Evolutionary conservation across 1,140 invertebrate species (phyloP).

Genomic region (Colletes gigas): DNA sequence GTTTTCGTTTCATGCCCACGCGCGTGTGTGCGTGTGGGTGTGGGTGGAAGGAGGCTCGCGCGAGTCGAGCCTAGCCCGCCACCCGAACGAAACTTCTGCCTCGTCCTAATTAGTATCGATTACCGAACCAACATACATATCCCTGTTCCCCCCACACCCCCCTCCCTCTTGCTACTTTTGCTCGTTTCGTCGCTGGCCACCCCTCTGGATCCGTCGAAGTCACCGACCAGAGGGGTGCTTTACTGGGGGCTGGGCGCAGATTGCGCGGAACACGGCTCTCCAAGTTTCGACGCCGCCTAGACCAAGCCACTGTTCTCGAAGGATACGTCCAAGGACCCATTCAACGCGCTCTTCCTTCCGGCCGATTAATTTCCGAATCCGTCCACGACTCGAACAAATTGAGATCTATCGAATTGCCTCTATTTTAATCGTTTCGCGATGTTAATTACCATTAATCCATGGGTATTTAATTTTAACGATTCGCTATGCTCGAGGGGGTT

Average conservation of each 20-base stretch:
- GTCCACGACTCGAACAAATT: too few relatives aligned
- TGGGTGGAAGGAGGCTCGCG: not conserved
- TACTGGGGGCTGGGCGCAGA: not conserved
- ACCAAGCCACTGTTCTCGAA: not conserved
- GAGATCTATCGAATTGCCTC: too few relatives aligned
- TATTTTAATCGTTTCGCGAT: too few relatives aligned
- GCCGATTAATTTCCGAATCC: too few relatives aligned
- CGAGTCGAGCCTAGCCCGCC: slow-evolving; percentile 13
- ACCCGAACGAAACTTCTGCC: slow-evolving; percentile 53
- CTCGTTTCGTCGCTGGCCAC: not conserved
- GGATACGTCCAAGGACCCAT: not conserved
- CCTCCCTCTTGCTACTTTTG: not conserved
- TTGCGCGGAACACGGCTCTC: not conserved
- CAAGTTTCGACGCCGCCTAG: too few relatives aligned
- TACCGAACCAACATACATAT: slow-evolving; percentile 47
- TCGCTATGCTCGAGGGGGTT: too few relatives aligned
- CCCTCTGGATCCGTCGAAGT: not conserved
- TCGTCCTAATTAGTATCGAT: slow-evolving; percentile 65
- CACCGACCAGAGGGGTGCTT: not conserved
- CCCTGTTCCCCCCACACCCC: slow-evolving; percentile 16
- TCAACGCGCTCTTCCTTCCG: too few relatives aligned
- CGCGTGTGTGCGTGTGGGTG: not conserved
- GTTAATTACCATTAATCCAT: too few relatives aligned
- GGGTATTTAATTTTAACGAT: too few relatives aligned
- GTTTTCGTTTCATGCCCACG: not conserved